These are phyloP conservation scores for Idaea aversata DNA, from an alignment of 2,888 invertebrate genomes.

Conservation along the genomic window DNA sequence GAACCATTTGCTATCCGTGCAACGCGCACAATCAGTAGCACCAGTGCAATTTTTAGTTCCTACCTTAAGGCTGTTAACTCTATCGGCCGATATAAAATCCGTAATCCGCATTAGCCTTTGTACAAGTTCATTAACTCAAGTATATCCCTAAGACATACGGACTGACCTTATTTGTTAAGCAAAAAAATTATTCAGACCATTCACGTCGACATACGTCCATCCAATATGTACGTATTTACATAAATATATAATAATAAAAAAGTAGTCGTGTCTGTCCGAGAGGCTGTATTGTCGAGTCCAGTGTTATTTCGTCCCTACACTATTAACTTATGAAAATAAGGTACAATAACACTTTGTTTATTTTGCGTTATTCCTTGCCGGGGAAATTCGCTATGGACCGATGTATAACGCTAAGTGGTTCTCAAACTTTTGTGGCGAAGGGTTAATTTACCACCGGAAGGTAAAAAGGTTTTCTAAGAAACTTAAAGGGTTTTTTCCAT, in stretches of 20 bases:
- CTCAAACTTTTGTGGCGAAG: slow-evolving; percentile 42
- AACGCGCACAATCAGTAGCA: too few relatives aligned
- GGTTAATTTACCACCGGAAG: background rate
- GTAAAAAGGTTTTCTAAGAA: background rate
- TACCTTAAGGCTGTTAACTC: background rate
- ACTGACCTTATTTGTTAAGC: slow-evolving; percentile 20
- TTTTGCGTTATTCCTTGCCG: slow-evolving; percentile 71
- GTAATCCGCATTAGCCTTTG: background rate
- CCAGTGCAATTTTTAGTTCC: too few relatives aligned
- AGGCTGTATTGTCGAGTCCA: slow-evolving; percentile 22
- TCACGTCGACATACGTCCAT: slow-evolving; percentile 30
- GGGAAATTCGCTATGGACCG: slow-evolving; percentile 64
- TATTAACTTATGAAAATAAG: slow-evolving; percentile 80
- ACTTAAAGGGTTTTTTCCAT: too few relatives aligned
- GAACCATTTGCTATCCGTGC: too few relatives aligned
- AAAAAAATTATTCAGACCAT: slow-evolving; percentile 9
- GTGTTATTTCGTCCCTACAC: slow-evolving; percentile 42
- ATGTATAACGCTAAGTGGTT: slow-evolving; percentile 44
- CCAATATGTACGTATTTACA: slow-evolving; percentile 39
- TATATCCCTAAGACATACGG: slow-evolving; percentile 15
- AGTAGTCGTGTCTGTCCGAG: slow-evolving; percentile 35
- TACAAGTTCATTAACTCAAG: slow-evolving; percentile 17
- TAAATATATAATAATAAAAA: slow-evolving; percentile 46
- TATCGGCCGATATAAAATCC: background rate
- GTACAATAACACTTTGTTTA: slow-evolving; percentile 79